Evolutionary conservation across 2,888 invertebrate genomes (phyloP), one percentile per base, ranked within the genome.

Genomic region (Luperina nickerlii): DNA sequence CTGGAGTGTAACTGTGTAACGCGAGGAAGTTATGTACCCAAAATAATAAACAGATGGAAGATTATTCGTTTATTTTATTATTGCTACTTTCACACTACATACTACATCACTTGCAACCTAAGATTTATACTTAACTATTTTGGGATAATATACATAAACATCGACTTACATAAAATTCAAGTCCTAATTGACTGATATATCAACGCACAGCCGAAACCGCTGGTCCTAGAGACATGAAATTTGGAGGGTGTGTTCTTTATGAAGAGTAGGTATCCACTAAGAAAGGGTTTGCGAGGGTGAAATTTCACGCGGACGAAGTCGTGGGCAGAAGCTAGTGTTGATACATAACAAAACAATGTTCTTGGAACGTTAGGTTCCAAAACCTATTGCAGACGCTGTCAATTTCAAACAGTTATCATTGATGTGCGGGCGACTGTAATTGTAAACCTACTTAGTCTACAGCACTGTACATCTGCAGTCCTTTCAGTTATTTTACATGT

Each of bases 11-110:
- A 91, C 86, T 87, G 89, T 94, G 91, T 94, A 91, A 88, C 89
- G 92, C 91, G 92, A 93, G 91, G 91, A 91, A 92, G 92, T 91
- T 93, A 93, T 94, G 92, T 95, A 94, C 91, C 92, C 92, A 92
- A 95, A 94, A 95, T 94, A 94, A 93, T 90, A 93, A 94, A 93
- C 91, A 90, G 91, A 93, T 92, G 92, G 92, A 93, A 91, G 90
- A 92, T 89, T 85, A 89, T 13, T 74, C 74, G 76, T 84, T 79
- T 85, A 81, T 87, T 82, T 81, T 81, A 73, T 66, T 79, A 18
- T 66, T 32, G 15, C 42, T 77, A 57, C 0, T 60, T 42, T 15
- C 27, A 51, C 11, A 15, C 1, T 24, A 60, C 8, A 2, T 20
- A 18, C 38, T n/a, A 62, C 24, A 68, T n/a, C n/a, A 38, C 32